Percentiles rank a stretch among this genome's conserved stretches.
Conservation (phyloP, 2,797 vertebrate species). For the Malacoctenus gilli region DNA sequence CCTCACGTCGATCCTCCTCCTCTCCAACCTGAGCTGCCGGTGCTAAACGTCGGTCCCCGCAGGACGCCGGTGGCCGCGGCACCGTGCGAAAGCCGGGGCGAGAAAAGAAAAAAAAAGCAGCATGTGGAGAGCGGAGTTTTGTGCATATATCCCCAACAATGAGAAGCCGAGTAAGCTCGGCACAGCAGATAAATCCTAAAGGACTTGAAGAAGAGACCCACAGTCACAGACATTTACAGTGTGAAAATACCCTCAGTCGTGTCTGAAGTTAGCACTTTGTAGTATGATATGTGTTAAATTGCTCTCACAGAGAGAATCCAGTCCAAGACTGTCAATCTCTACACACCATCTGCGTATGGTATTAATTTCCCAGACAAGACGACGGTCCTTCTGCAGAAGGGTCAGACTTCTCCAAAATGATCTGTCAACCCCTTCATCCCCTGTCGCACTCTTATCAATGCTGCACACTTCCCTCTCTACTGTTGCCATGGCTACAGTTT, state of each 20-base stretch:
- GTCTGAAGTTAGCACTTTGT: slow-evolving; percentile 79
- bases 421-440: slow-evolving; percentile 83
- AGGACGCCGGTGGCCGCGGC: slow-evolving; percentile 20
- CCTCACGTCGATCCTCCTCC: slow-evolving; percentile 10
- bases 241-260: slow-evolving; percentile 72
- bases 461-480: slow-evolving; percentile 73
- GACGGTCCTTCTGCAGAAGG: slow-evolving; percentile 69
- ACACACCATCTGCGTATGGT: slow-evolving; percentile 74
- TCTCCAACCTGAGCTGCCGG: slow-evolving; percentile 15
- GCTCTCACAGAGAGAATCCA: slow-evolving; percentile 66
- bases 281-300: slow-evolving; percentile 76
- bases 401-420: slow-evolving; percentile 82
- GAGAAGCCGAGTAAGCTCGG: slow-evolving; percentile 54
- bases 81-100: slow-evolving; percentile 46
- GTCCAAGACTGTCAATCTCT: slow-evolving; percentile 71
- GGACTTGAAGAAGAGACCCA: slow-evolving; percentile 69
- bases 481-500: slow-evolving; percentile 84
- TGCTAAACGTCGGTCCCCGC: slow-evolving; percentile 20
- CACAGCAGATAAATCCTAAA: slow-evolving; percentile 71
- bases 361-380: slow-evolving; percentile 76
- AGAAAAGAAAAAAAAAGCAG: too few relatives aligned
- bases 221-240: slow-evolving; percentile 77
- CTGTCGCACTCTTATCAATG: slow-evolving; percentile 77
- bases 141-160: slow-evolving; percentile 69
- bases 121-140: slow-evolving; percentile 47